Evolutionary conservation across 53 echinoderm and acorn worm genomes (phyloP).

Genomic region (Crossaster papposus): DNA sequence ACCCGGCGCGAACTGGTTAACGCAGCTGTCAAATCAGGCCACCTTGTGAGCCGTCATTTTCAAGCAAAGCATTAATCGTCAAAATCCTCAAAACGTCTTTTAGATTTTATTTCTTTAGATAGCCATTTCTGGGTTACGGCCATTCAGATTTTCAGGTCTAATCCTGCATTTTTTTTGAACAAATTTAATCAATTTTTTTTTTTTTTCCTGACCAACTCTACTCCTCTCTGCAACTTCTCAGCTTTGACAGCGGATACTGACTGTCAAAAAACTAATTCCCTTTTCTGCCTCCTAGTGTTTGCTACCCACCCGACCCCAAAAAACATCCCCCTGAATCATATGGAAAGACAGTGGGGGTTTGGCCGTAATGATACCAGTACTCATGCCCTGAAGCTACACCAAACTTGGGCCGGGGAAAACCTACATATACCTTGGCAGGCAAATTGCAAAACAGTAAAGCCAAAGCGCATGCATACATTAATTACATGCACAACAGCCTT

Average conservation of each 20-base stretch:
- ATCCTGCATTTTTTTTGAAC: background rate
- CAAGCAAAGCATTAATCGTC: too few relatives aligned
- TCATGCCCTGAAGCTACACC: background rate
- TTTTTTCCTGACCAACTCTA: background rate
- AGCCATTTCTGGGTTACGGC: background rate
- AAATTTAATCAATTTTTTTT: background rate
- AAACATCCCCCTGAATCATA: constrained; percentile 44
- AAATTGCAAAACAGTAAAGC: background rate
- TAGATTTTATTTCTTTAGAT: too few relatives aligned
- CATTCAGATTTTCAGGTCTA: background rate
- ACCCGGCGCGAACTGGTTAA: too few relatives aligned
- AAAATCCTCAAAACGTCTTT: too few relatives aligned
- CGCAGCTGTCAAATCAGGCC: too few relatives aligned
- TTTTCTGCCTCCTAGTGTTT: constrained; percentile 38
- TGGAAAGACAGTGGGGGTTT: background rate
- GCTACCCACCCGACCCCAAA: constrained; percentile 13
- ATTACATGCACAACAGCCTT: background rate
- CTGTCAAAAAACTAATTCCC: constrained; percentile 45
- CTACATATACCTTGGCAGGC: background rate
- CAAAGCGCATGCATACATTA: background rate
- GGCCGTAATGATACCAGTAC: background rate
- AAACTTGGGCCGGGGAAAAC: background rate
- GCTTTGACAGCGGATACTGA: constrained; percentile 40
- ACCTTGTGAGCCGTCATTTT: too few relatives aligned
- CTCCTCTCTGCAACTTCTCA: constrained; percentile 45